phyloP scores from a whole-genome alignment of 2,113 vertebrate genomes.

The Nycticryphes semicollaris region DNA sequence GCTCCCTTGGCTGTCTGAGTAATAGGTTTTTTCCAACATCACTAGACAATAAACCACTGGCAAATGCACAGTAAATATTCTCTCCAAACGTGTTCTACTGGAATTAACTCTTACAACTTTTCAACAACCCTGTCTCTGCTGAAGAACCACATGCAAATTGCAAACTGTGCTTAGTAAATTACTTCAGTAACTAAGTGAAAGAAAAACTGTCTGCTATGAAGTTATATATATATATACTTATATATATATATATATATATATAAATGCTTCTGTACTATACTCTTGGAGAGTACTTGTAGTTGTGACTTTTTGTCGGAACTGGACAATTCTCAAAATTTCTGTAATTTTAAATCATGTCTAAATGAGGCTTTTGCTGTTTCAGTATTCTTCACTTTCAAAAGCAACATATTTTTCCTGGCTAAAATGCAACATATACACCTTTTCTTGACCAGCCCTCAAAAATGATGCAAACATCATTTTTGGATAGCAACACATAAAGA shows the following conservation, averaged over 20 bases:
- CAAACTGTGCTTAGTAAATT: background rate
- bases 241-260: background rate
- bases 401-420: background rate
- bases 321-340: background rate
- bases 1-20: background rate
- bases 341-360: background rate
- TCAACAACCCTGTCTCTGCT: background rate
- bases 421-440: background rate
- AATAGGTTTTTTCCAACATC: background rate
- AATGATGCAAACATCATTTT: background rate
- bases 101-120: background rate
- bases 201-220: background rate
- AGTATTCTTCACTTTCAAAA: background rate
- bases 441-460: background rate
- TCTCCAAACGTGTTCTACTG: background rate
- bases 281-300: background rate
- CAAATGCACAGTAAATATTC: background rate
- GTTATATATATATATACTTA: rapidly evolving
- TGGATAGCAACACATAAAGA: background rate
- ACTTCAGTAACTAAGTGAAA: background rate
- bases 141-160: background rate
- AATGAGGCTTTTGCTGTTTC: background rate
- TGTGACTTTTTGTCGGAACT: background rate
- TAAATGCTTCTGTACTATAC: background rate
- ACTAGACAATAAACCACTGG: background rate